Evolutionary conservation across 2,888 invertebrate species (phyloP).

Genomic region (Argynnis bischoffii): DNA sequence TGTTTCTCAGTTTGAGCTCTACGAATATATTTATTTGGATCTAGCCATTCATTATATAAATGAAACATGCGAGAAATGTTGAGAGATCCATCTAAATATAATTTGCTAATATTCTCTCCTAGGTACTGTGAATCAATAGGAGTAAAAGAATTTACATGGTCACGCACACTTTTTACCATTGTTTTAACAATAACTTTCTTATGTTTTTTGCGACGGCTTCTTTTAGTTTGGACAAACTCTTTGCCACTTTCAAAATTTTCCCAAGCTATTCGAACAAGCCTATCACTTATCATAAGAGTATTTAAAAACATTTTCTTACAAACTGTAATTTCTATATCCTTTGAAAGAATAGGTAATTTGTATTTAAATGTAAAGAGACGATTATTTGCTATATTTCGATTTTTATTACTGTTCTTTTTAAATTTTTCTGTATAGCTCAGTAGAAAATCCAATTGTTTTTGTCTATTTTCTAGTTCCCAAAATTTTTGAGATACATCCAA

Average conservation of each 20-base stretch:
- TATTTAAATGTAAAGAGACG: slow-evolving; percentile 8
- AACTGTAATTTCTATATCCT: slow-evolving; percentile 9
- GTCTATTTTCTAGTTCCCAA: not conserved
- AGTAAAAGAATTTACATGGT: slow-evolving; percentile 8
- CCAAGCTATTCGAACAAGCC: slow-evolving; percentile 9
- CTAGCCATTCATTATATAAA: slow-evolving; percentile 17
- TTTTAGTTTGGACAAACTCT: not conserved
- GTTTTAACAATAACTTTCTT: slow-evolving; percentile 10
- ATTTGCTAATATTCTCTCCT: slow-evolving; percentile 9
- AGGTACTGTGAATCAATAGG: not conserved
- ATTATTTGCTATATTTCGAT: not conserved
- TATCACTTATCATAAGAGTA: slow-evolving; percentile 13
- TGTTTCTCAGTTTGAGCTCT: slow-evolving; percentile 9
- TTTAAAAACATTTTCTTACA: slow-evolving; percentile 19
- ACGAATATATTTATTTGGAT: slow-evolving; percentile 15
- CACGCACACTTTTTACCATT: slow-evolving; percentile 18
- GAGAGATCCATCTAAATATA: slow-evolving; percentile 14
- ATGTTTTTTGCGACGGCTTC: not conserved
- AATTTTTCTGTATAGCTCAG: slow-evolving; percentile 4
- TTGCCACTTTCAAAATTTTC: slow-evolving; percentile 6
- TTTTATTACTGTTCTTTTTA: not conserved
- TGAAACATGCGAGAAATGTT: slow-evolving; percentile 12
- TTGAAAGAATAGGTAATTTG: slow-evolving; percentile 4
- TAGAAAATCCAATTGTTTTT: slow-evolving; percentile 11
- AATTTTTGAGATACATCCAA: not conserved